Percentiles rank a stretch among this genome's conserved stretches.
Conservation (phyloP, 2,113 vertebrate species). For the Peromyscus polionotus region DNA sequence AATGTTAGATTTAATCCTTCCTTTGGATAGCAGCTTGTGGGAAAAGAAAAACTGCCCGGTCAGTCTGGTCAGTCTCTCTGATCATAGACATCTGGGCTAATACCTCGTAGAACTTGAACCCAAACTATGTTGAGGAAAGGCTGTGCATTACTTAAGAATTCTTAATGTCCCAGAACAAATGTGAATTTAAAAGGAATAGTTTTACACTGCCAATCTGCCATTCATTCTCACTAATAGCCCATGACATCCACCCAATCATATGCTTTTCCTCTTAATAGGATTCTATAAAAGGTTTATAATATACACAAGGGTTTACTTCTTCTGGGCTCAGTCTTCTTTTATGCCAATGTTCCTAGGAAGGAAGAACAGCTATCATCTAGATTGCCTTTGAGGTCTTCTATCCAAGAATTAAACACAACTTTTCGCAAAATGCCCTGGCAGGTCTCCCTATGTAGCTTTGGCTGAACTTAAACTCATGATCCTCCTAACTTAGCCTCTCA, state of each 20-base stretch:
- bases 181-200: conserved; percentile 25
- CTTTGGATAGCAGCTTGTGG: conserved; percentile 63
- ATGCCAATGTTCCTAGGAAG: neutral
- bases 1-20: conserved; percentile 81
- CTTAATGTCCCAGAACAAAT: conserved; percentile 25
- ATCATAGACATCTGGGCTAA: conserved; percentile 28
- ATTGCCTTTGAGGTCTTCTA: neutral
- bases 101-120: conserved; percentile 25
- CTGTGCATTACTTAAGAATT: conserved; percentile 13
- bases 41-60: conserved; percentile 46
- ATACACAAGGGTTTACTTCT: neutral
- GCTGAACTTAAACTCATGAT: neutral
- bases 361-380: neutral
- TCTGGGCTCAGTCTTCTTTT: conserved; percentile 17
- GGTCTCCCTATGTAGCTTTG: neutral
- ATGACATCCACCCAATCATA: neutral
- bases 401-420: neutral
- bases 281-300: neutral
- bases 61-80: conserved; percentile 53
- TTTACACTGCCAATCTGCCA: neutral
- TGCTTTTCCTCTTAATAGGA: neutral
- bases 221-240: neutral
- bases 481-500: neutral
- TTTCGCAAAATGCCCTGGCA: neutral
- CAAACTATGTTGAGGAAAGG: conserved; percentile 34